phyloP scores from a whole-genome alignment of 2,888 invertebrate species.

The Agrotis ipsilon region DNA sequence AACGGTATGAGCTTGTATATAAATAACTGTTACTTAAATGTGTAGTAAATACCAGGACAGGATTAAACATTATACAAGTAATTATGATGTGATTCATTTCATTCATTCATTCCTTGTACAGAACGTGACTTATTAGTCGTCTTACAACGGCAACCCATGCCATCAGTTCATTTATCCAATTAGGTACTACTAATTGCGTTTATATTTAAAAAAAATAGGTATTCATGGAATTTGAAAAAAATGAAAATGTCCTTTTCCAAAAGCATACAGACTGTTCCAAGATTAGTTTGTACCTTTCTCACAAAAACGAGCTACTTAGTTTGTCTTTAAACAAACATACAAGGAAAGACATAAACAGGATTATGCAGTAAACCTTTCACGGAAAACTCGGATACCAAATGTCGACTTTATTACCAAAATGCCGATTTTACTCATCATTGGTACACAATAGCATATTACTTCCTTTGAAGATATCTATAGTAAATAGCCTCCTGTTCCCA shows the following conservation, averaged over 20 bases:
- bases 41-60: not conserved
- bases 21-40: too few species aligned
- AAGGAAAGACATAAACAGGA: slow-evolving; percentile 7
- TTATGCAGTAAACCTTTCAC: slow-evolving; percentile 8
- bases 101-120: too few species aligned
- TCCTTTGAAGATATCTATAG: slow-evolving; percentile 39
- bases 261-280: too few species aligned
- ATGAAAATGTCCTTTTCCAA: too few species aligned
- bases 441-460: slow-evolving; percentile 13
- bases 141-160: too few species aligned
- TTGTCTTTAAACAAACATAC: not conserved
- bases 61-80: not conserved
- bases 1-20: too few species aligned
- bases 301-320: not conserved
- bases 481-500: slow-evolving; percentile 25
- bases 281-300: not conserved
- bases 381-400: slow-evolving; percentile 17
- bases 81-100: too few species aligned
- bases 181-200: too few species aligned
- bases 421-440: slow-evolving; percentile 12
- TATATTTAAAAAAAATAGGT: too few species aligned
- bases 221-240: too few species aligned
- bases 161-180: too few species aligned
- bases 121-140: too few species aligned
- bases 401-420: slow-evolving; percentile 33